A percentile compares a stretch with the other conserved stretches of the same genome.
Conservation (phyloP, 1,140 invertebrate genomes). For the Thereuonema tuberculata region DNA sequence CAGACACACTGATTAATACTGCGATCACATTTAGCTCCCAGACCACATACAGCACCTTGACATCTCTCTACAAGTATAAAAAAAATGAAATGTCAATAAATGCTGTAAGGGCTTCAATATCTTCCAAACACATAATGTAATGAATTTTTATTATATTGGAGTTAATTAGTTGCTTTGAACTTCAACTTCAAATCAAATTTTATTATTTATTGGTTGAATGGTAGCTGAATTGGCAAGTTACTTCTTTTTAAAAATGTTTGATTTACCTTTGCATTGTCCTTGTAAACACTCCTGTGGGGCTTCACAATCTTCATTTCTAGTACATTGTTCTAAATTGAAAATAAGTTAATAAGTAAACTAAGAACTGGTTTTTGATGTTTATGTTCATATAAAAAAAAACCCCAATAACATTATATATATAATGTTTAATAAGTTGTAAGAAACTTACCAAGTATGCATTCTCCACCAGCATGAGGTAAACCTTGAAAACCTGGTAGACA, state of each 20-base stretch:
- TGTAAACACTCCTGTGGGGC: slow-evolving; percentile 64
- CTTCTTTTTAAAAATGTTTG: no score
- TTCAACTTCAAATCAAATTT: no score
- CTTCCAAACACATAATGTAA: no score
- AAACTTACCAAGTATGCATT: slow-evolving; percentile 36
- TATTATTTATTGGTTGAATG: no score
- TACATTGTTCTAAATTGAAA: not conserved
- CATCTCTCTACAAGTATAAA: slow-evolving; percentile 44
- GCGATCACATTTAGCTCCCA: slow-evolving; percentile 65
- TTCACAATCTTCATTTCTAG: slow-evolving; percentile 37
- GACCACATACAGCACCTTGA: slow-evolving; percentile 63
- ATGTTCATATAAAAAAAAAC: not conserved
- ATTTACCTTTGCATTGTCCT: slow-evolving; percentile 56
- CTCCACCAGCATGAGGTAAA: slow-evolving; percentile 78
- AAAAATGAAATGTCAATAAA: no score
- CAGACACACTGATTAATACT: slow-evolving; percentile 68
- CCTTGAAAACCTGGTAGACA: slow-evolving; percentile 70
- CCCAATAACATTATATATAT: not conserved
- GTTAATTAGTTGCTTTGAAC: no score
- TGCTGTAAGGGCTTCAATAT: no score
- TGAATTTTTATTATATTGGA: no score
- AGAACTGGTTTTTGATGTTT: not conserved
- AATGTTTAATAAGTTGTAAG: not conserved
- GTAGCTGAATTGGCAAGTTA: no score
- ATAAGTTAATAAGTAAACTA: not conserved